Conservation (phyloP, 2,888 invertebrate species). For the Lasioglossum lativentre region DNA sequence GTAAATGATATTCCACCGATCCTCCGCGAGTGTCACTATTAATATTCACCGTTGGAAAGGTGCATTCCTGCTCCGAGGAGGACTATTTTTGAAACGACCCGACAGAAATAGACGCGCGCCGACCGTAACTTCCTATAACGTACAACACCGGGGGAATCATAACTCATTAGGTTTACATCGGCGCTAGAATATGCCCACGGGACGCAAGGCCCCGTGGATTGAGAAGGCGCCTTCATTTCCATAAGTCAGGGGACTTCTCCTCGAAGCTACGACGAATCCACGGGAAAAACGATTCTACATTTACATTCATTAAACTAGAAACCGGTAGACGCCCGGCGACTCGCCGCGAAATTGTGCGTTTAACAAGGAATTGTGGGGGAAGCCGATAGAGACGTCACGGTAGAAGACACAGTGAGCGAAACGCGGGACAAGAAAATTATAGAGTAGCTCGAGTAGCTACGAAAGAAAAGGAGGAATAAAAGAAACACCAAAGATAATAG, state of each 20-base stretch:
- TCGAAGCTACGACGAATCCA: neutral
- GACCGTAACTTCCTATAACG: slow-evolving; percentile 13
- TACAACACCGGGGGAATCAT: neutral
- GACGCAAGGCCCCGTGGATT: slow-evolving; percentile 17
- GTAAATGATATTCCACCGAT: slow-evolving; percentile 15
- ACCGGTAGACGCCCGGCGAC: neutral
- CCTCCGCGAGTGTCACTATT: slow-evolving; percentile 10
- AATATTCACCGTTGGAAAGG: slow-evolving; percentile 16
- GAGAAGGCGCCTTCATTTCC: slow-evolving; percentile 26
- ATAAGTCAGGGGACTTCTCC: slow-evolving; percentile 24
- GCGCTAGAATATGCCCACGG: slow-evolving; percentile 10
- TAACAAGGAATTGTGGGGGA: neutral
- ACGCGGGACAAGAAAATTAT: neutral
- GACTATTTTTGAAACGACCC: neutral
- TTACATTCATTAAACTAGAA: slow-evolving; percentile 18
- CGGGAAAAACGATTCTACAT: neutral
- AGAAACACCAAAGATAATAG: neutral
- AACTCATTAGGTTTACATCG: slow-evolving; percentile 16
- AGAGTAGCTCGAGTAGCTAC: neutral
- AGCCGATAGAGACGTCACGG: neutral
- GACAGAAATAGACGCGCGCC: neutral
- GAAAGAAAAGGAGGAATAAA: neutral
- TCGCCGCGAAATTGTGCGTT: neutral
- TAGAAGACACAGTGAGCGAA: neutral
- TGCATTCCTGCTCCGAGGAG: neutral